These are phyloP conservation scores for Dynastes hyllus DNA, from an alignment of 2,888 invertebrate species.

Conservation along the genomic window DNA sequence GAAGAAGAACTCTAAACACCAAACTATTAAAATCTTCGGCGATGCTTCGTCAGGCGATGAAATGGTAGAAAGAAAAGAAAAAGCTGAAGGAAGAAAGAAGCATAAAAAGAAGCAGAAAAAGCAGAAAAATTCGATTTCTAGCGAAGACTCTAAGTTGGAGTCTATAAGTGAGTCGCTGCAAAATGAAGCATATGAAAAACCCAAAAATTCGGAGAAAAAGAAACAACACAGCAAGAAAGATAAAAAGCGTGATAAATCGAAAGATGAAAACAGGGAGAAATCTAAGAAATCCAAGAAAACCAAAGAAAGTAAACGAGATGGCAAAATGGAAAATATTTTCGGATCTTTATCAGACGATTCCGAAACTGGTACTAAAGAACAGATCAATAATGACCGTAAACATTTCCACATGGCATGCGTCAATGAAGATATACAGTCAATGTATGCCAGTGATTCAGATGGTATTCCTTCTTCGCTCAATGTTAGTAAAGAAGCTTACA, in stretches of 20 bases:
- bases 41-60: constrained; percentile 67
- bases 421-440: constrained; percentile 55
- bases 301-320: constrained; percentile 76
- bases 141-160: constrained; percentile 73
- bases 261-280: constrained; percentile 76
- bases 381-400: constrained; percentile 54
- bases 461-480: constrained; percentile 54
- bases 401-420: constrained; percentile 55
- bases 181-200: constrained; percentile 64
- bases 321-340: constrained; percentile 91
- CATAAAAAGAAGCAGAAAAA: constrained; percentile 91
- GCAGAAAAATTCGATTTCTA: constrained; percentile 78
- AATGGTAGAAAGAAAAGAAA: constrained; percentile 63
- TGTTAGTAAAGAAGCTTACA: constrained; percentile 57
- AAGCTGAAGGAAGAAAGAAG: constrained; percentile 79
- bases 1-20: constrained; percentile 64
- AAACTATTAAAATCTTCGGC: constrained; percentile 63
- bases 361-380: constrained; percentile 67
- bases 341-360: constrained; percentile 87
- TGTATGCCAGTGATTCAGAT: constrained; percentile 74
- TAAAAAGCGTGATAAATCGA: constrained; percentile 75
- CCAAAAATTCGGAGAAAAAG: constrained; percentile 65
- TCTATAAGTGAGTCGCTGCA: constrained; percentile 60
- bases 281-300: constrained; percentile 75
- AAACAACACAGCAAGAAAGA: constrained; percentile 75